These are phyloP conservation scores for Heliconius ismenius DNA, from an alignment of 2,888 invertebrate genomes.

Conservation along the genomic window DNA sequence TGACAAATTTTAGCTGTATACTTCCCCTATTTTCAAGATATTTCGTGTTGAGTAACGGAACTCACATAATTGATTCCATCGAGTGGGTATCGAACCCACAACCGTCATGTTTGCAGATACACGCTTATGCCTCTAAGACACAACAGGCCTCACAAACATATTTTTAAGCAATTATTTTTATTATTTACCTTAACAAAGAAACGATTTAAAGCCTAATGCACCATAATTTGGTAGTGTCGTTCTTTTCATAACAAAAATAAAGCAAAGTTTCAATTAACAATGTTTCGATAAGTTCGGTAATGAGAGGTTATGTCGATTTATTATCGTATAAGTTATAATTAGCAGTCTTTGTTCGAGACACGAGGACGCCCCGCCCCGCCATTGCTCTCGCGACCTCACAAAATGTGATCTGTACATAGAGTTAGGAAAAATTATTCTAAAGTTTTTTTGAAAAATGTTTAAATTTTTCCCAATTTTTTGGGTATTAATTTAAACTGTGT, in stretches of 20 bases:
- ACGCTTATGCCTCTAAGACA: too few relatives aligned
- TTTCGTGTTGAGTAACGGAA: too few relatives aligned
- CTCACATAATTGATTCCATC: too few relatives aligned
- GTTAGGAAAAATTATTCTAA: conserved; percentile 40
- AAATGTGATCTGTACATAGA: conserved; percentile 50
- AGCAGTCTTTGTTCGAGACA: conserved; percentile 72
- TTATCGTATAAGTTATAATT: conserved; percentile 75
- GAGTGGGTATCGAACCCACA: too few relatives aligned
- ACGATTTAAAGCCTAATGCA: conserved; percentile 7
- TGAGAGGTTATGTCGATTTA: conserved; percentile 76
- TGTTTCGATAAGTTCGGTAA: conserved; percentile 73
- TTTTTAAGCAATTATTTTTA: too few relatives aligned
- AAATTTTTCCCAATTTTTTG: background rate
- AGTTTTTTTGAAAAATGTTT: background rate
- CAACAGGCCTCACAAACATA: too few relatives aligned
- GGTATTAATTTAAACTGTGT: too few relatives aligned
- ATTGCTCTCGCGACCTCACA: conserved; percentile 57
- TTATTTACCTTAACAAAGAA: conserved; percentile 3
- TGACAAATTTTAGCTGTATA: too few relatives aligned
- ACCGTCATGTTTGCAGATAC: too few relatives aligned
- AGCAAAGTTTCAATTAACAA: conserved; percentile 78
- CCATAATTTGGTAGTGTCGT: conserved; percentile 22
- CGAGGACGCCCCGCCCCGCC: conserved; percentile 52
- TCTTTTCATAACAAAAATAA: conserved; percentile 54
- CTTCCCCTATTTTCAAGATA: too few relatives aligned